These are phyloP conservation scores for Callosobruchus maculatus DNA, from an alignment of 2,888 invertebrate species.

Conservation along the genomic window DNA sequence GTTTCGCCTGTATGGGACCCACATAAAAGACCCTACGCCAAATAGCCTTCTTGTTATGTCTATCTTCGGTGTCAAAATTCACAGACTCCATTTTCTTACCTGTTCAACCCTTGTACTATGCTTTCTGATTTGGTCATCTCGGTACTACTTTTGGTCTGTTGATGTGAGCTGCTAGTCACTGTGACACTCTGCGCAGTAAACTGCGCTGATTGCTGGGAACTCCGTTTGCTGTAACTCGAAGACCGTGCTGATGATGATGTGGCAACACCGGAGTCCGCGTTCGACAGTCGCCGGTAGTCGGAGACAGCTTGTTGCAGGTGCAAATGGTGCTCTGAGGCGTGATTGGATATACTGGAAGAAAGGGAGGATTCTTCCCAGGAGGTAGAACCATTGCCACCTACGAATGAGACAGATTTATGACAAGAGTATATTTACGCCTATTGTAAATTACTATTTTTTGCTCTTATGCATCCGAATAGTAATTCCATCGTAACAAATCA, in stretches of 20 bases:
- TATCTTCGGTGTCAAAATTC: too few relatives aligned
- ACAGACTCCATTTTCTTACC: too few relatives aligned
- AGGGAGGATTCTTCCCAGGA: constrained; percentile 45
- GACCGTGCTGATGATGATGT: constrained; percentile 61
- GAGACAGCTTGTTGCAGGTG: constrained; percentile 1
- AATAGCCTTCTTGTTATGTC: too few relatives aligned
- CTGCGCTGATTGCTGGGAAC: constrained; percentile 36
- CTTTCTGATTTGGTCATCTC: constrained; percentile 38
- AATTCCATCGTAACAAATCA: too few relatives aligned
- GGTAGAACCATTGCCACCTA: constrained; percentile 37
- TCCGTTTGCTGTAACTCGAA: constrained; percentile 35
- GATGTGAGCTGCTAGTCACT: constrained; percentile 46
- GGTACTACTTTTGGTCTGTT: constrained; percentile 20
- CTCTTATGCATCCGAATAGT: too few relatives aligned
- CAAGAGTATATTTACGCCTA: too few relatives aligned
- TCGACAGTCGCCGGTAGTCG: constrained; percentile 44
- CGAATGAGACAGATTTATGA: neutral
- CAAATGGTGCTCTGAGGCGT: constrained; percentile 32
- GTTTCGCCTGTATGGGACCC: too few relatives aligned
- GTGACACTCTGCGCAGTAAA: neutral
- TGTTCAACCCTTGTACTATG: neutral
- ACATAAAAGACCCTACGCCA: too few relatives aligned
- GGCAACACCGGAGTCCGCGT: constrained; percentile 58
- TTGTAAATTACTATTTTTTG: too few relatives aligned
- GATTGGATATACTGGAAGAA: constrained; percentile 40